Evolutionary conservation across 2,797 vertebrate species (phyloP), one percentile per base, ranked within the genome.

Genomic region (Fratercula arctica): DNA sequence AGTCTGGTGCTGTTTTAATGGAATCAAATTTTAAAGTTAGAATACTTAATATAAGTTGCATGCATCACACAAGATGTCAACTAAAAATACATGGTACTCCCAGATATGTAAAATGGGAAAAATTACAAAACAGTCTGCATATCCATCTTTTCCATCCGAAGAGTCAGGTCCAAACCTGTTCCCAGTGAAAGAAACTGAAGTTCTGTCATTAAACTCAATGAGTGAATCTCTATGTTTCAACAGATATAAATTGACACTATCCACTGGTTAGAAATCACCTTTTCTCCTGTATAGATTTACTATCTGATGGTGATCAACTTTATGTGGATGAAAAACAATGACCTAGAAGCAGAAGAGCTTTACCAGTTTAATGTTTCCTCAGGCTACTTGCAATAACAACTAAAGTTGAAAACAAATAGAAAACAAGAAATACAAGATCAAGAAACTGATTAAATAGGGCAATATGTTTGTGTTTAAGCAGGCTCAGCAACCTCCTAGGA

Each of bases 361-460:
- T 69, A 70, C 59, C 28, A 41, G 54, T 92, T 90, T 95, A 93
- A 53, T 77, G 57, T 79, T 90, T 93, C 89, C 77, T 85, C 25
- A 4, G 85, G 91, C 89, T 86, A 81, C 89, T 86, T 76, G 41
- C 69, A 91, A 45, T 66, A 93, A 72, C 56, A 54, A 53, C 87
- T 66, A 26, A 93, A 95, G 82, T 23, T 9, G 35, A 86, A 94
- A 96, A 66, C 79, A 94, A 89, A 86, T 37, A 85, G 90, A 87
- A 94, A 96, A 87, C 81, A 96, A 96, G 81, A 94, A 89, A 87
- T 76, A 92, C 91, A 95, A 93, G 95, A 95, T 93, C 69, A 90
- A 91, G 79, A 86, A 88, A 35, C 57, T 84, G 69, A 95, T 96
- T 94, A 95, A 95, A 88, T 64, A 94, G 76, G 61, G 69, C 82